phyloP scores from a whole-genome alignment of 2,113 vertebrate genomes.

The Ondatra zibethicus region DNA sequence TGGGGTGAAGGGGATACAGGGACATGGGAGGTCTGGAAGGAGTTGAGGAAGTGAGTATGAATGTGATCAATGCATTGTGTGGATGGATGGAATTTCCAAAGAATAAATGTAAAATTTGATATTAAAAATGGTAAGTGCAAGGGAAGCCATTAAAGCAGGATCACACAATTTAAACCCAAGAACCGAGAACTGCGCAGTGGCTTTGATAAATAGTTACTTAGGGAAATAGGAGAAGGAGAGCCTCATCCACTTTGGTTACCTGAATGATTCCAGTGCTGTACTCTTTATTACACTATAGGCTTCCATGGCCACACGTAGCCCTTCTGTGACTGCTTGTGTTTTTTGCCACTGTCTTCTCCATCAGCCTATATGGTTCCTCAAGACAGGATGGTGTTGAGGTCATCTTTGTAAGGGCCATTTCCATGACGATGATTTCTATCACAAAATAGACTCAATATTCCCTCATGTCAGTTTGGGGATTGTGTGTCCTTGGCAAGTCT shows the following conservation, averaged over 20 bases:
- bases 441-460: neutral
- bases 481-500: neutral
- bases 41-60: no score
- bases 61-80: neutral
- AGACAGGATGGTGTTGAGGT: neutral
- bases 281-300: fast-evolving
- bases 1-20: neutral
- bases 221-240: neutral
- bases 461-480: neutral
- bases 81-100: neutral
- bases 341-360: neutral
- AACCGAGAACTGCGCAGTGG: neutral
- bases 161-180: neutral
- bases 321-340: neutral
- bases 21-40: neutral
- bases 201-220: neutral
- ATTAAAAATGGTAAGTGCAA: neutral
- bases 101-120: neutral
- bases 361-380: neutral
- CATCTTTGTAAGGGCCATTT: neutral
- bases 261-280: fast-evolving
- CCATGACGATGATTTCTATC: neutral
- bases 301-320: neutral
- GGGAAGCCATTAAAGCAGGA: neutral
- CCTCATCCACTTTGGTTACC: neutral